Evolutionary conservation across 2,888 invertebrate species (phyloP), one percentile per base, ranked within the genome.

Genomic region (Drosophila anceps): DNA sequence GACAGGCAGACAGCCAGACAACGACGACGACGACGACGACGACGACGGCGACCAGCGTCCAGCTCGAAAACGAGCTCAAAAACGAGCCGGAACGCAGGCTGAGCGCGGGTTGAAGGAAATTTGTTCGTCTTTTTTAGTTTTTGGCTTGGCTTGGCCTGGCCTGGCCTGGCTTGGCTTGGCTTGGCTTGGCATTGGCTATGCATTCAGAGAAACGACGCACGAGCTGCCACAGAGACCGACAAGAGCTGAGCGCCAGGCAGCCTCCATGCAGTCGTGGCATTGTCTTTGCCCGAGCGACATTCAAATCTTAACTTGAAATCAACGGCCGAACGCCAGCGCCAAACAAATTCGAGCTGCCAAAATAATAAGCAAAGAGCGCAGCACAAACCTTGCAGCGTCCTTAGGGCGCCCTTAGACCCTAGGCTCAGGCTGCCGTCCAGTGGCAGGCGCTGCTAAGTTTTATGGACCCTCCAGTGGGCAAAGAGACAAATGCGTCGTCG

Each of bases 271-370:
- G 64, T 69, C 55, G 67, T 76, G 75, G 79, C 81, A 79, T 79
- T 79, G 79, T 81, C 81, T 82, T 66, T 50, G 63, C 46, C 69
- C 67, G 72, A 74, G 77, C 86, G 84, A 86, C 92, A 92, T 92
- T 91, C 92, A 91, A 91, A 91, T 91, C 91, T 92, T 91, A 91
- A 91, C 92, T 90, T 76, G 92, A 92, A 91, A 91, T 91, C 91
- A 90, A 86, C 81, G 81, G 55, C 71, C 55, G 68, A 71, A 76
- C 80, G 74, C 75, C 77, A 73, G 90, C 76, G 79, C 78, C 75
- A 84, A 85, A 89, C 90, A 90, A 88, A 90, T 88, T 89, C 90
- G 82, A 89, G 79, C 87, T 88, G 88, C 90, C 88, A 88, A 88
- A 88, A 90, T 89, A 88, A 88, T 90, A 90, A 89, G 87, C 84